Conservation (phyloP, 2,113 vertebrate genomes). For the Heterochromis multidens region DNA sequence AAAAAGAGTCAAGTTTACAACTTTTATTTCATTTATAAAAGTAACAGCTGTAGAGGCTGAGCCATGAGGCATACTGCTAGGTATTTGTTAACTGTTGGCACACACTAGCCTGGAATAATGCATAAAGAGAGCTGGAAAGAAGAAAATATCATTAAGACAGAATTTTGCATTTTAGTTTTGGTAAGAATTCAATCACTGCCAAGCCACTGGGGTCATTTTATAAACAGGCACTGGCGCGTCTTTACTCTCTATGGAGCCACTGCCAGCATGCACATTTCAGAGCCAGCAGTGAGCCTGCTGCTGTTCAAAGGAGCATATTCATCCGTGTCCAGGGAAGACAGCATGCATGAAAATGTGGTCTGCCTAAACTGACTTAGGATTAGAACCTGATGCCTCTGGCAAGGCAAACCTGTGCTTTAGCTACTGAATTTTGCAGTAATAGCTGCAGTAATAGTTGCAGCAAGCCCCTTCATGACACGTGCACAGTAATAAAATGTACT, state of each 20-base stretch:
- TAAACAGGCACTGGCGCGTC: not conserved
- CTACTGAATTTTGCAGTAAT: conserved; percentile 11
- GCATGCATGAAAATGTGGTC: conserved; percentile 40
- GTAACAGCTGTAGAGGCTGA: not conserved
- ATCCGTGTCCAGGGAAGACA: conserved; percentile 25
- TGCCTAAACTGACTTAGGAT: conserved; percentile 40
- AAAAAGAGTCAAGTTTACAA: not conserved
- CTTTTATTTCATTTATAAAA: not conserved
- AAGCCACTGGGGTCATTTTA: conserved; percentile 6
- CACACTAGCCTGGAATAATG: not conserved
- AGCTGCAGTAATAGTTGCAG: not conserved
- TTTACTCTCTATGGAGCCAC: not conserved
- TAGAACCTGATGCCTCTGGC: conserved; percentile 38
- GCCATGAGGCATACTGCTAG: not conserved
- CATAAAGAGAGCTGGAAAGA: not conserved
- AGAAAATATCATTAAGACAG: not conserved
- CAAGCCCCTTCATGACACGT: not conserved
- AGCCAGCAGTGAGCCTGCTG: conserved; percentile 29
- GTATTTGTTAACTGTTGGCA: not conserved
- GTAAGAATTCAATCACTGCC: not conserved
- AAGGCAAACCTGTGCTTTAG: conserved; percentile 19
- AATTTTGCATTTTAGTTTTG: not conserved
- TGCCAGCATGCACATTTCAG: not conserved
- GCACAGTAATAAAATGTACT: not conserved
- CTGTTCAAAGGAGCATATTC: conserved; percentile 43